Evolutionary conservation across 2,797 vertebrate species (phyloP).

Genomic region (Hemitrygon akajei): DNA sequence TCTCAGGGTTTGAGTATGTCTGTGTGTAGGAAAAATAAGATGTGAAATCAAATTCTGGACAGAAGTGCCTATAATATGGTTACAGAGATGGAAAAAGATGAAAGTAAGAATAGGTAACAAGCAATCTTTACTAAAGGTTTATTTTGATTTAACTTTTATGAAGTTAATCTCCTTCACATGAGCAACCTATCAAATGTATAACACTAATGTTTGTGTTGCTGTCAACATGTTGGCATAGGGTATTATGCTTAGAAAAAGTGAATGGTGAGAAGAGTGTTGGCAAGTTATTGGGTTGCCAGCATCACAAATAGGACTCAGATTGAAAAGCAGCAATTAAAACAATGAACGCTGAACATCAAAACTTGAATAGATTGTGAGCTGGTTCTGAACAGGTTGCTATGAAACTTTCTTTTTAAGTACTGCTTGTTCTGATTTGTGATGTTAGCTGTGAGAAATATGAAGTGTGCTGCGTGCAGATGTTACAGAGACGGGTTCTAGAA

Average conservation of each 20-base stretch:
- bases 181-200: background rate
- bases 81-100: background rate
- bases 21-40: background rate
- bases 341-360: background rate
- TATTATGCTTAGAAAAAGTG: background rate
- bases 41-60: background rate
- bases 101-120: background rate
- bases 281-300: background rate
- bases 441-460: constrained; percentile 18
- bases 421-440: constrained; percentile 7
- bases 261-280: background rate
- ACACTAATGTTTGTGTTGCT: background rate
- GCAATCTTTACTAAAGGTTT: background rate
- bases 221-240: no score
- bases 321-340: background rate
- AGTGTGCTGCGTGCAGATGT: constrained; percentile 7
- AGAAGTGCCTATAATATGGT: background rate
- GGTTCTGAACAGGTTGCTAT: background rate
- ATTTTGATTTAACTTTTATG: background rate
- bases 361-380: background rate
- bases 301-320: no score
- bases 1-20: no score
- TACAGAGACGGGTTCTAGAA: background rate
- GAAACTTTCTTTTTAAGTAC: background rate
- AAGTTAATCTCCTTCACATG: background rate